Conservation (phyloP, 2,888 invertebrate species). For the Aphidius colemani region DNA sequence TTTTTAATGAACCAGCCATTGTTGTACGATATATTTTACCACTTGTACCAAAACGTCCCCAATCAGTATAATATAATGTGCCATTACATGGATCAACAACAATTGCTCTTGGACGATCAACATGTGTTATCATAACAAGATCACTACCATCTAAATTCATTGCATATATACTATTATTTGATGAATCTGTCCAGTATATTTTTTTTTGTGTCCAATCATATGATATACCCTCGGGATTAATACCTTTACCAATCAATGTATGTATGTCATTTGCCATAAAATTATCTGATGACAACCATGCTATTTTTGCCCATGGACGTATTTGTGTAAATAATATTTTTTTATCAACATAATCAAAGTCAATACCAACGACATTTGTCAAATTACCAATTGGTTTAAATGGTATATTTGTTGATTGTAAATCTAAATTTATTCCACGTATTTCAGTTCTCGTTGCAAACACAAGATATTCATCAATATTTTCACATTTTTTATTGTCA, state of each 20-base stretch:
- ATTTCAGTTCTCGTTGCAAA: constrained; percentile 95
- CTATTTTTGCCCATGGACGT: constrained; percentile 87
- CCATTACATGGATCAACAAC: constrained; percentile 97
- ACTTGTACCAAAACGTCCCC: constrained; percentile 90
- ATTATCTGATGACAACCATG: constrained; percentile 75
- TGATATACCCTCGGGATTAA: constrained; percentile 91
- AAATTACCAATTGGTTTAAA: constrained; percentile 84
- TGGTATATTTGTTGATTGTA: constrained; percentile 78
- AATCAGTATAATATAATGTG: constrained; percentile 92
- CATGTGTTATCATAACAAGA: constrained; percentile 88
- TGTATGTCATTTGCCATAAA: constrained; percentile 69
- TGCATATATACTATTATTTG: constrained; percentile 91
- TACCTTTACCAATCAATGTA: constrained; percentile 76
- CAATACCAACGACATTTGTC: constrained; percentile 92
- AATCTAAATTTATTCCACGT: constrained; percentile 86
- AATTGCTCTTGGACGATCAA: constrained; percentile 91
- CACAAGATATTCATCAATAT: constrained; percentile 86
- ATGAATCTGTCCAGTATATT: constrained; percentile 97
- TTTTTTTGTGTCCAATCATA: constrained; percentile 98
- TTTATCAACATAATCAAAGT: constrained; percentile 90
- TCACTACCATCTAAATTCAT: constrained; percentile 90
- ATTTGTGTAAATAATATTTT: constrained; percentile 92
- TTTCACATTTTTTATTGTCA: constrained; percentile 76
- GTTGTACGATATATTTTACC: constrained; percentile 94
- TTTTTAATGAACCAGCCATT: constrained; percentile 93